These are phyloP conservation scores for Chrysocyon brachyurus DNA, from an alignment of 2,797 vertebrate species.

Conservation along the genomic window DNA sequence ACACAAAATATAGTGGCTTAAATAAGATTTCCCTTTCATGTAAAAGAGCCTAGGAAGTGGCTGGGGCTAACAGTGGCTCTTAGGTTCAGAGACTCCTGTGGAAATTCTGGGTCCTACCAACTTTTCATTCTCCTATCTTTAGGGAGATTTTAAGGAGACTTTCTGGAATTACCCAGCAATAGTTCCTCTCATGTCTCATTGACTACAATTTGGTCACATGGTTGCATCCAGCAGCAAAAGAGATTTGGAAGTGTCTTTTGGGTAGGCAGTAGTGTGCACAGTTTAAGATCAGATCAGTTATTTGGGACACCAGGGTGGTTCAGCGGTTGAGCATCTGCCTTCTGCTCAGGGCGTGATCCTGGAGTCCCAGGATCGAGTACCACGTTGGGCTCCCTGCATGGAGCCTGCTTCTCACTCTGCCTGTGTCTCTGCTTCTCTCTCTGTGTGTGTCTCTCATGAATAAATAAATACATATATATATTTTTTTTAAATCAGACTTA, in stretches of 20 bases:
- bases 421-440: no score
- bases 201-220: neutral
- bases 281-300: neutral
- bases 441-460: no score
- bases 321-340: no score
- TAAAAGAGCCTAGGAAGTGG: neutral
- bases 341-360: no score
- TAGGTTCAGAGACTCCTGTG: neutral
- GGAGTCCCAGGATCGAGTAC: no score
- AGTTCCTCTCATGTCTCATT: neutral
- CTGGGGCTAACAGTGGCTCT: neutral
- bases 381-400: no score
- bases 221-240: neutral
- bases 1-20: neutral
- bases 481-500: neutral
- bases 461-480: no score
- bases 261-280: neutral
- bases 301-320: neutral
- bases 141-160: neutral
- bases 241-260: neutral
- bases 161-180: neutral
- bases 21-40: neutral
- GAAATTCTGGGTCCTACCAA: neutral
- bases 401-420: no score
- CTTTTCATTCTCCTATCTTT: neutral